phyloP scores from a whole-genome alignment of 1,140 invertebrate genomes.

The Tetraneura akinire region DNA sequence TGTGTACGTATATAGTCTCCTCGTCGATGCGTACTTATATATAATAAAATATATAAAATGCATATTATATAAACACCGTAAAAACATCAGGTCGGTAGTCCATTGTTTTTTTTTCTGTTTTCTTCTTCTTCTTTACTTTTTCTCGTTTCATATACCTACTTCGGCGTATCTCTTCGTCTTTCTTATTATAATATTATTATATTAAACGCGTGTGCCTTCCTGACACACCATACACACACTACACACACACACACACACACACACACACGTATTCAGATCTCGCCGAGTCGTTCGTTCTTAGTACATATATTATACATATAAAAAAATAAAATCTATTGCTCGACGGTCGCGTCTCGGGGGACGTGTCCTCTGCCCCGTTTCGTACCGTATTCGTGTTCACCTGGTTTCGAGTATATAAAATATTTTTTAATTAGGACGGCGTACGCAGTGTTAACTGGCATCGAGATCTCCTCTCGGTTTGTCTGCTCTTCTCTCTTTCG shows the following conservation, averaged over 20 bases:
- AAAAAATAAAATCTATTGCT: background rate
- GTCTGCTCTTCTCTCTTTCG: background rate
- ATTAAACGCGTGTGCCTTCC: too few relatives aligned
- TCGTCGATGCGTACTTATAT: background rate
- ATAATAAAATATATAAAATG: background rate
- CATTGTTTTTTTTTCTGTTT: conserved; percentile 27
- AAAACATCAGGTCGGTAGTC: conserved; percentile 34
- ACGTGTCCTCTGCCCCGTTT: background rate
- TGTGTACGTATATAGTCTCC: background rate
- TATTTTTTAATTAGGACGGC: conserved; percentile 41
- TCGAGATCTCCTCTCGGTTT: background rate
- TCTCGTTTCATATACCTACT: too few relatives aligned
- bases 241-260: background rate
- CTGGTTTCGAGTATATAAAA: conserved; percentile 21
- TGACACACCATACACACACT: background rate
- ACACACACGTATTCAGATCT: background rate
- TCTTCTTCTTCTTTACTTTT: background rate
- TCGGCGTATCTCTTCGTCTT: background rate
- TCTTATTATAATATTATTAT: too few relatives aligned
- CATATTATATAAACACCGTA: conserved; percentile 9
- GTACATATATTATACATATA: background rate
- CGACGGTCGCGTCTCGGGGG: background rate
- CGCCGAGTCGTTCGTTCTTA: background rate
- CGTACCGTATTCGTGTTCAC: conserved; percentile 13
- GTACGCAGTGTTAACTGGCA: conserved; percentile 22